These are phyloP conservation scores for Chalcosyrphus nemorum DNA, from an alignment of 2,888 invertebrate species.

Conservation along the genomic window DNA sequence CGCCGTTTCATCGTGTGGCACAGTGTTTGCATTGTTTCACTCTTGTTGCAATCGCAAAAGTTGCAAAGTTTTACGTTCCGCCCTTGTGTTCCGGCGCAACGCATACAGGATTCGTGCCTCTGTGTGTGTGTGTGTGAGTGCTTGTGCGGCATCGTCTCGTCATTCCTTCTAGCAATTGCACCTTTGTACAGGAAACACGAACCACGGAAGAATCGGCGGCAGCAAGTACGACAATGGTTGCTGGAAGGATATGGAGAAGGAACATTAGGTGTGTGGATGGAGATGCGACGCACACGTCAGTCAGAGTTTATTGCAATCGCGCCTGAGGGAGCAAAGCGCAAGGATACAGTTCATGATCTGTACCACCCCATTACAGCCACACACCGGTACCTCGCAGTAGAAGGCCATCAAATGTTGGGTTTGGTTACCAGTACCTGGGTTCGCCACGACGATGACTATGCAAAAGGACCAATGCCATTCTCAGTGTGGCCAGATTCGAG, in stretches of 20 bases:
- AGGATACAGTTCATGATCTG: conserved; percentile 55
- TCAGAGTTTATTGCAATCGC: conserved; percentile 68
- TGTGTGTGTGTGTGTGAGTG: too few relatives aligned
- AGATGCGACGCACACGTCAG: conserved; percentile 54
- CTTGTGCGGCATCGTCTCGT: conserved; percentile 25
- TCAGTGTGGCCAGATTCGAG: conserved; percentile 69
- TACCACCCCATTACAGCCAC: conserved; percentile 2
- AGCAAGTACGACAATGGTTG: conserved; percentile 36
- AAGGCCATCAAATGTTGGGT: conserved; percentile 35
- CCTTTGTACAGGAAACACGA: conserved; percentile 62
- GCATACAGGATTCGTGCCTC: conserved; percentile 39
- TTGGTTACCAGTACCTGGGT: conserved; percentile 64
- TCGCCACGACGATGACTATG: conserved; percentile 45
- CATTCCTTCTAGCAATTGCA: conserved; percentile 45
- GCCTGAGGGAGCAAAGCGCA: conserved; percentile 47
- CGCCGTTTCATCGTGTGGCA: conserved; percentile 13
- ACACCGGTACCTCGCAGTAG: not conserved
- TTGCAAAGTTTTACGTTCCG: conserved; percentile 65
- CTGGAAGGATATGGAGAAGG: conserved; percentile 39
- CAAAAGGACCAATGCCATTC: conserved; percentile 66
- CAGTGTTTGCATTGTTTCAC: conserved; percentile 68
- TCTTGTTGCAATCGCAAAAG: conserved; percentile 64
- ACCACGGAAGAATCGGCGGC: conserved; percentile 66
- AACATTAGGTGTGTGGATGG: conserved; percentile 25
- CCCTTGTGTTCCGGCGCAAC: conserved; percentile 53